Conservation (phyloP, 2,113 vertebrate genomes). For the Bubo bubo region DNA sequence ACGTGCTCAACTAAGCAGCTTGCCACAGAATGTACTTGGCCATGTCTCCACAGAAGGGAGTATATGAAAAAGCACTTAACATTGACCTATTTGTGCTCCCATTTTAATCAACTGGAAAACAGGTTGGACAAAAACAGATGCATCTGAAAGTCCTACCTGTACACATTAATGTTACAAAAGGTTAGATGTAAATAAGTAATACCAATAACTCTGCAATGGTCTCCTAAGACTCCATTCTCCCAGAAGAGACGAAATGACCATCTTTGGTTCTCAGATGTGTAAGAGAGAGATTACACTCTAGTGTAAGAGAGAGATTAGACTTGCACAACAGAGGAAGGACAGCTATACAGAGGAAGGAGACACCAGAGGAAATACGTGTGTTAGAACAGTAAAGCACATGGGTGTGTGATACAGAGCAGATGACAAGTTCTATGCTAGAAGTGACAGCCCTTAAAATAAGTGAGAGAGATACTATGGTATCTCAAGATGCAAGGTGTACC, state of each 20-base stretch:
- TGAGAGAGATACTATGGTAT: fast-evolving
- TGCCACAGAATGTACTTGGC: neutral
- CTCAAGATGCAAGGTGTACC: neutral
- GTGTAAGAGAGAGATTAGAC: neutral
- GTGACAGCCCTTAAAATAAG: neutral
- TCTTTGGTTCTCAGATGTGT: neutral
- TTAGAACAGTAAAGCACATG: neutral
- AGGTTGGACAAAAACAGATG: neutral
- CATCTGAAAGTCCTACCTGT: neutral
- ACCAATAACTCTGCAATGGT: neutral
- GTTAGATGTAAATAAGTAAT: neutral
- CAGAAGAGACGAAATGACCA: neutral
- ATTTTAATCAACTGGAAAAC: neutral
- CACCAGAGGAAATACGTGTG: neutral
- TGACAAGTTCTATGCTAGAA: neutral
- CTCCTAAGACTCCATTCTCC: neutral
- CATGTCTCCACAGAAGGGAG: neutral
- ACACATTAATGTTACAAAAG: fast-evolving
- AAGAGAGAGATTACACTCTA: neutral
- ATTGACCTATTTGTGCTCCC: neutral
- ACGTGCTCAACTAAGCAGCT: neutral
- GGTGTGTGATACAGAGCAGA: neutral
- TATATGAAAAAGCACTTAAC: conserved; percentile 27
- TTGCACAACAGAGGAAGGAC: neutral
- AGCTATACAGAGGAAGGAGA: neutral